Conservation (phyloP, 2,113 vertebrate genomes). For the Oxygymnocypris stewartii region DNA sequence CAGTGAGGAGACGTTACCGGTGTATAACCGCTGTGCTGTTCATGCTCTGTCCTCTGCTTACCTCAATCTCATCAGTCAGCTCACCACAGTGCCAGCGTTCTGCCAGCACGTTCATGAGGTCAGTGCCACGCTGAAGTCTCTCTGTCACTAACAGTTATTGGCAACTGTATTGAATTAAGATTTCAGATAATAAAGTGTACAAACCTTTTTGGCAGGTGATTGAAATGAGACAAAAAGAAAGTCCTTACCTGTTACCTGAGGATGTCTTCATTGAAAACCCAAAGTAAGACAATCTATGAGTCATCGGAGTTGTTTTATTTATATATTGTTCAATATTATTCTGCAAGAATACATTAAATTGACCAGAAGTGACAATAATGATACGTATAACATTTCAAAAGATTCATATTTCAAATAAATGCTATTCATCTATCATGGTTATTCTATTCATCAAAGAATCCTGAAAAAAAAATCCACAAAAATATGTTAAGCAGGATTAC, state of each 20-base stretch:
- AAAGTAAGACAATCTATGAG: constrained; percentile 70
- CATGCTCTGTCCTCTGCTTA: constrained; percentile 88
- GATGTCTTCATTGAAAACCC: constrained; percentile 84
- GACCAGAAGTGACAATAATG: background rate
- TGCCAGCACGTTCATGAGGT: constrained; percentile 96
- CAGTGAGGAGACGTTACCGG: constrained; percentile 83
- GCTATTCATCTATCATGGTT: too few relatives aligned
- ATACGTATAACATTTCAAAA: too few relatives aligned
- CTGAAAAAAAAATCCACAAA: background rate
- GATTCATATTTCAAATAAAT: too few relatives aligned
- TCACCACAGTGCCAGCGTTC: constrained; percentile 92
- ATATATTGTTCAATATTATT: background rate
- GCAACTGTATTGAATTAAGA: background rate
- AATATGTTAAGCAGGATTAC: background rate
- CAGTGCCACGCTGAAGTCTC: background rate
- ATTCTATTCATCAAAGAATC: too few relatives aligned
- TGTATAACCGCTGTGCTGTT: constrained; percentile 88
- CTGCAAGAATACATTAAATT: background rate
- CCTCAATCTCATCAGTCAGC: constrained; percentile 95
- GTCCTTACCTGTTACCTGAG: constrained; percentile 84
- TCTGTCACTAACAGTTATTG: background rate
- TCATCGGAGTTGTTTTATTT: background rate
- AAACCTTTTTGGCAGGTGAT: constrained; percentile 80
- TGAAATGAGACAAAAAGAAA: constrained; percentile 87
- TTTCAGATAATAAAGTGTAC: background rate